A percentile compares a stretch with the other conserved stretches of the same genome.
Conservation (phyloP, 2,888 invertebrate genomes). For the Blomia tropicalis region DNA sequence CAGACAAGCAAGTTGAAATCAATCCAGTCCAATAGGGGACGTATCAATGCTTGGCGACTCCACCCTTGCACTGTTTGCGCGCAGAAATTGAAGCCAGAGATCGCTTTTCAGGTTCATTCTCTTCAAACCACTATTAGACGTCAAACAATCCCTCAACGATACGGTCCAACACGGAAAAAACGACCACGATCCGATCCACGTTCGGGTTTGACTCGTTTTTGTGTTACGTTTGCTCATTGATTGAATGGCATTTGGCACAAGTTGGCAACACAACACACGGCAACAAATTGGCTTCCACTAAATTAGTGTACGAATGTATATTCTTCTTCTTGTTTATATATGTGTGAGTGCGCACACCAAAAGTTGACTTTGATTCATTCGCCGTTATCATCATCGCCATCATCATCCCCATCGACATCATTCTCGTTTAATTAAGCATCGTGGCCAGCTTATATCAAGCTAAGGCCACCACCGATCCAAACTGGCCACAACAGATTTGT, state of each 20-base stretch:
- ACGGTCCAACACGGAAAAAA: slow-evolving; percentile 14
- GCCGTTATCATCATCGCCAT: no score
- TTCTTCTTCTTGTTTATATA: not conserved
- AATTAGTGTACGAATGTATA: not conserved
- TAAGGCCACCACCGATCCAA: not conserved
- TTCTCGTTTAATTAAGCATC: not conserved
- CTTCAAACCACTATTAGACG: slow-evolving; percentile 21
- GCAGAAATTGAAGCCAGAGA: slow-evolving; percentile 21
- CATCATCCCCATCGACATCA: not conserved
- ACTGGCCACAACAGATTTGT: slow-evolving; percentile 2
- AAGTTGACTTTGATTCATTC: no score
- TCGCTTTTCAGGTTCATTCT: slow-evolving; percentile 21
- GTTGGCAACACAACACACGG: not conserved
- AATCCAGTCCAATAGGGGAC: slow-evolving; percentile 25
- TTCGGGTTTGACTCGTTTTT: no score
- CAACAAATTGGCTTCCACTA: not conserved
- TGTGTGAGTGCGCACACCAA: not conserved
- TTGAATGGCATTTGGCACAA: not conserved
- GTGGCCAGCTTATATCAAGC: not conserved
- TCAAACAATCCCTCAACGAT: slow-evolving; percentile 21
- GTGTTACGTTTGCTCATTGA: no score
- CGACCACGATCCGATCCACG: no score
- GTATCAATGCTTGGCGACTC: slow-evolving; percentile 24
- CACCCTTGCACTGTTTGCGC: slow-evolving; percentile 23
- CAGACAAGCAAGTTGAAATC: slow-evolving; percentile 22